Percentiles rank a stretch among this genome's conserved stretches.
Conservation (phyloP, 2,113 vertebrate species). For the Hippocampus guttulatus region DNA sequence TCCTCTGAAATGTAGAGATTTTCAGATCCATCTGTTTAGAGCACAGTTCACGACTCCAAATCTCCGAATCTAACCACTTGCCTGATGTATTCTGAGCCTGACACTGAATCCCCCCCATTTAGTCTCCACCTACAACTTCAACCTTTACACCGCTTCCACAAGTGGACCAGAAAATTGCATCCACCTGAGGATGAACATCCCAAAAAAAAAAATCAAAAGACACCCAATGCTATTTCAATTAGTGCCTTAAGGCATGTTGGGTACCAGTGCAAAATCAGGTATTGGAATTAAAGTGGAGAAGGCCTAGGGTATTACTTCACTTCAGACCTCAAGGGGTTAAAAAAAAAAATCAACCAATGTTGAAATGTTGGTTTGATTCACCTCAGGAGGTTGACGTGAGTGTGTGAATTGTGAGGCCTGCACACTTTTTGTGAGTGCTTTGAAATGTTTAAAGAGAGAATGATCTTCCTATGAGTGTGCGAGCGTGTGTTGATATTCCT, state of each 20-base stretch:
- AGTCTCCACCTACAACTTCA: slow-evolving; percentile 37
- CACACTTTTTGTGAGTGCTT: slow-evolving; percentile 30
- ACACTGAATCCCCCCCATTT: slow-evolving; percentile 35
- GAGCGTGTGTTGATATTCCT: slow-evolving; percentile 28
- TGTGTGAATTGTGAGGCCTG: slow-evolving; percentile 35
- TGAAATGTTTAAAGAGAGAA: slow-evolving; percentile 13
- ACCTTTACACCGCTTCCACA: slow-evolving; percentile 44
- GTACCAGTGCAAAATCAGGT: slow-evolving; percentile 26
- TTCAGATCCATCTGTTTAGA: slow-evolving; percentile 34
- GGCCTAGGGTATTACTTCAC: slow-evolving; percentile 36
- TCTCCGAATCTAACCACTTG: slow-evolving; percentile 13
- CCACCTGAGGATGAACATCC: slow-evolving; percentile 36
- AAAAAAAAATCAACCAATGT: slow-evolving; percentile 35
- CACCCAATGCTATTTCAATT: slow-evolving; percentile 36
- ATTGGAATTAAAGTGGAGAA: slow-evolving; percentile 34
- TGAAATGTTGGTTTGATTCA: slow-evolving; percentile 43
- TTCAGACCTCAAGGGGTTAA: slow-evolving; percentile 41
- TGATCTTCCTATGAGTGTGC: slow-evolving; percentile 8
- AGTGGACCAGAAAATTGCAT: slow-evolving; percentile 42
- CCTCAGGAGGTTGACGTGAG: slow-evolving; percentile 36
- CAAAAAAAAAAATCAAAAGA: slow-evolving; percentile 49
- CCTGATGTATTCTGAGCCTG: slow-evolving; percentile 25
- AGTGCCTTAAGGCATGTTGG: slow-evolving; percentile 32
- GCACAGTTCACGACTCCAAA: slow-evolving; percentile 18
- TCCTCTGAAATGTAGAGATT: slow-evolving; percentile 21